Base-by-base conservation (phyloP, 2,113 vertebrate species). In the Xenopus laevis region DNA sequence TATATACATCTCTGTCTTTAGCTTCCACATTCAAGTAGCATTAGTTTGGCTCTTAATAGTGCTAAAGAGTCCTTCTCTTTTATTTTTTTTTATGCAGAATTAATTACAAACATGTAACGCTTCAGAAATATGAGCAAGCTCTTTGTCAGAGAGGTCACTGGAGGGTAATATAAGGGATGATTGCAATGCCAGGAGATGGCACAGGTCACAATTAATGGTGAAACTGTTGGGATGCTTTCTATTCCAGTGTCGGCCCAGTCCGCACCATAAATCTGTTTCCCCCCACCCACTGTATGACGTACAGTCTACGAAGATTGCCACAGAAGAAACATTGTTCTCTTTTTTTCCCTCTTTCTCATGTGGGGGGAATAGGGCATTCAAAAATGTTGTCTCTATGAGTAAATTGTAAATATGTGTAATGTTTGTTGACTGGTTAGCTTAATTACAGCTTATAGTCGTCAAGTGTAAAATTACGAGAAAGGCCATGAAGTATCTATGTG, bases 91-190 rank as follows among this genome's bases (percentile, higher is more conserved):
- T 15, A 50, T 50, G 47, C 6, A 15, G 47, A 3, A 50, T 50
- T 10, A 9, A 50, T 50, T 50, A 12, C 47, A 50, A 50, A 50
- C 47, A 47, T 47, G 11, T 50, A 50, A 16, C 12, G 13, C 11
- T 40, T 50, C 47, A 50, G 47, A 50, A 50, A 50, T 52, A 33
- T 52, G 40, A 74, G 59, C 59, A 68, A 74, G 60, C 60, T 47
- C 57, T 68, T 68, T 74, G 27, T 76, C 47, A 53, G 57, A 61
- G 67, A 45, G 63, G 71, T 74, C 58, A 59, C 64, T 63, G 18
- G 27, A 68, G 73, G 73, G 73, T 76, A 76, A 68, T 76, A 15
- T 68, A 16, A 68, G 46, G 58, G 59, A 27, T 17, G 40, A 68
- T 68, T 68, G 57, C 68, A 68, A 61, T 68, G 55, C 45, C 17